phyloP scores from a whole-genome alignment of 2,888 invertebrate genomes.

The Erebia aethiops region DNA sequence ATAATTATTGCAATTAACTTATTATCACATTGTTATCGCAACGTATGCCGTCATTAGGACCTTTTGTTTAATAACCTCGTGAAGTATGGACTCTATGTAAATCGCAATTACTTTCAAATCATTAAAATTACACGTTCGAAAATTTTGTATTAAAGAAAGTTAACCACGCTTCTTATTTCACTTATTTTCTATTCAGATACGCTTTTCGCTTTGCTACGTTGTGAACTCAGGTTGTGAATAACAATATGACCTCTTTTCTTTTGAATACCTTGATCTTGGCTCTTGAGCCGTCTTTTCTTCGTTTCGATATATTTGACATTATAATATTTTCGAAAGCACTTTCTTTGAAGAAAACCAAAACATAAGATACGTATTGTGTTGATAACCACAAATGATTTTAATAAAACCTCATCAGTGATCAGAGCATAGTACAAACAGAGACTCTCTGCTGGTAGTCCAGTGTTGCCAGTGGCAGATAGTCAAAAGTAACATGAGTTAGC shows the following conservation, averaged over 20 bases:
- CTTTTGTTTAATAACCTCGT: not conserved
- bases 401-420: no score
- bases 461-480: no score
- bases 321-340: conserved; percentile 8
- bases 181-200: not conserved
- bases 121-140: not conserved
- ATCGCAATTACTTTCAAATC: not conserved
- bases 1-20: not conserved
- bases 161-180: not conserved
- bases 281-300: conserved; percentile 75
- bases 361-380: not conserved
- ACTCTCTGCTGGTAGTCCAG: no score
- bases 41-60: not conserved
- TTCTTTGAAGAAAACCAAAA: not conserved
- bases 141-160: not conserved
- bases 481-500: no score
- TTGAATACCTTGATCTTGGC: conserved; percentile 80
- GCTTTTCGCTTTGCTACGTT: conserved; percentile 18
- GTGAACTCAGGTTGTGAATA: conserved; percentile 32
- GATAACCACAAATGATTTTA: no score
- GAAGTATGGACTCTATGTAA: not conserved
- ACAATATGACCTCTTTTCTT: conserved; percentile 44
- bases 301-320: conserved; percentile 82
- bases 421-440: no score
- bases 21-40: not conserved